Evolutionary conservation across 2,113 vertebrate species (phyloP).

Genomic region (Candoia aspera): DNA sequence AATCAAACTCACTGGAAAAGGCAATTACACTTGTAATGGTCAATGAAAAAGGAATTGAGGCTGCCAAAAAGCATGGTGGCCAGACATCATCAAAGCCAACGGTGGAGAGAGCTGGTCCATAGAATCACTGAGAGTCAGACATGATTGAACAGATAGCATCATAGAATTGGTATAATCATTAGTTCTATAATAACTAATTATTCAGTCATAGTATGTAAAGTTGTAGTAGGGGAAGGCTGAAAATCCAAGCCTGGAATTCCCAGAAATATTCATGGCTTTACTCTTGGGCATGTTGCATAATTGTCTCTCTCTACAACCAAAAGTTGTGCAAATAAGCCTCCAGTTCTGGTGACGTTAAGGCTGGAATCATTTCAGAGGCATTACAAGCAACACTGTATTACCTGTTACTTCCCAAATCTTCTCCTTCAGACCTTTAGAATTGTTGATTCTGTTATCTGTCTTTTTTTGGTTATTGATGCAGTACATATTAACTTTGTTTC

Average conservation of each 20-base stretch:
- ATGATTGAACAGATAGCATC: background rate
- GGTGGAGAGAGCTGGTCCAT: too few relatives aligned
- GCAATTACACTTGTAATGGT: too few relatives aligned
- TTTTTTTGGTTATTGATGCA: constrained; percentile 28
- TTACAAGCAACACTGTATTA: background rate
- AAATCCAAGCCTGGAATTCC: background rate
- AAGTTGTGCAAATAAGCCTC: background rate
- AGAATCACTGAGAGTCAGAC: too few relatives aligned
- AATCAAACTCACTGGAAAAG: too few relatives aligned
- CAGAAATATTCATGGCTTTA: background rate
- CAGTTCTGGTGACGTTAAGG: background rate
- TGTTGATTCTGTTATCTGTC: background rate
- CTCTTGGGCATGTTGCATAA: background rate
- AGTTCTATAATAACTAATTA: background rate
- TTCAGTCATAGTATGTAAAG: background rate
- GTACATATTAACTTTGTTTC: constrained; percentile 16
- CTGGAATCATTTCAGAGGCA: background rate
- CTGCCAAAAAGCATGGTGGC: too few relatives aligned
- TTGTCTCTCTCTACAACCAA: background rate
- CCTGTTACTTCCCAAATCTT: background rate
- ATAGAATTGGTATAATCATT: background rate
- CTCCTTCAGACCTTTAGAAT: background rate
- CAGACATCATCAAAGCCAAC: too few relatives aligned
- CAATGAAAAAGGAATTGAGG: too few relatives aligned
- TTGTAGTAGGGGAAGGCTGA: background rate